A percentile compares a stretch with the other conserved stretches of the same genome.
Conservation (phyloP, 2,113 vertebrate genomes). For the Acanthochromis polyacanthus region DNA sequence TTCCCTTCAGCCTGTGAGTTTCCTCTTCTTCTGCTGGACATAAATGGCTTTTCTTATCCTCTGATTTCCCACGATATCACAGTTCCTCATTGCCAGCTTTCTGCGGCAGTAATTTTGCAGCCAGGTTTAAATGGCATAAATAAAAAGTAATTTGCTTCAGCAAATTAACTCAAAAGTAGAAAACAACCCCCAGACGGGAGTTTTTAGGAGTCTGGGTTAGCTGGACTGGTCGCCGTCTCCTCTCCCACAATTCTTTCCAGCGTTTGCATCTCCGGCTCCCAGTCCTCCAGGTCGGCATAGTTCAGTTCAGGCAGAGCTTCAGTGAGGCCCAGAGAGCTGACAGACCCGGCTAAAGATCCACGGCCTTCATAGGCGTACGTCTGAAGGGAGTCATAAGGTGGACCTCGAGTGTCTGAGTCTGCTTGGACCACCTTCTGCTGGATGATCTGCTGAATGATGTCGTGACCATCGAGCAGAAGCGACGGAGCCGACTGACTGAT, state of each 20-base stretch:
- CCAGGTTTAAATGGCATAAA: not conserved
- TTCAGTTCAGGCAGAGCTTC: conserved; percentile 89
- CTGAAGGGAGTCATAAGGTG: conserved; percentile 95
- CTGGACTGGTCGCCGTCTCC: conserved; percentile 39
- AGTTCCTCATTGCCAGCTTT: conserved; percentile 1
- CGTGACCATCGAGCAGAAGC: conserved; percentile 83
- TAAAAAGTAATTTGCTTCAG: conserved; percentile 25
- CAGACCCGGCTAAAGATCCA: conserved; percentile 90
- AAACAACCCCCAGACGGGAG: not conserved
- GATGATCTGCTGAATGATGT: conserved; percentile 92
- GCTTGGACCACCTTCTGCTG: conserved; percentile 90
- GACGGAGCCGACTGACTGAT: conserved; percentile 59
- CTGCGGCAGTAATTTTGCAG: not conserved
- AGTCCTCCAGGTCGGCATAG: conserved; percentile 90
- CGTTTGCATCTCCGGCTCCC: conserved; percentile 90
- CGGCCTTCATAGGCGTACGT: conserved; percentile 94
- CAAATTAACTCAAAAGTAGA: not conserved
- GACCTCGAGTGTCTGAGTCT: conserved; percentile 89
- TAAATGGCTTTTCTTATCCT: conserved; percentile 49
- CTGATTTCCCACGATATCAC: conserved; percentile 17
- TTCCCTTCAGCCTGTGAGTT: not conserved
- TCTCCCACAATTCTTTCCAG: conserved; percentile 89
- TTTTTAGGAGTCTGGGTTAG: conserved; percentile 55
- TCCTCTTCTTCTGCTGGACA: not conserved
- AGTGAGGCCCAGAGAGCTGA: conserved; percentile 92